These are phyloP conservation scores for Cuniculus paca DNA, from an alignment of 2,797 vertebrate species.

Conservation along the genomic window DNA sequence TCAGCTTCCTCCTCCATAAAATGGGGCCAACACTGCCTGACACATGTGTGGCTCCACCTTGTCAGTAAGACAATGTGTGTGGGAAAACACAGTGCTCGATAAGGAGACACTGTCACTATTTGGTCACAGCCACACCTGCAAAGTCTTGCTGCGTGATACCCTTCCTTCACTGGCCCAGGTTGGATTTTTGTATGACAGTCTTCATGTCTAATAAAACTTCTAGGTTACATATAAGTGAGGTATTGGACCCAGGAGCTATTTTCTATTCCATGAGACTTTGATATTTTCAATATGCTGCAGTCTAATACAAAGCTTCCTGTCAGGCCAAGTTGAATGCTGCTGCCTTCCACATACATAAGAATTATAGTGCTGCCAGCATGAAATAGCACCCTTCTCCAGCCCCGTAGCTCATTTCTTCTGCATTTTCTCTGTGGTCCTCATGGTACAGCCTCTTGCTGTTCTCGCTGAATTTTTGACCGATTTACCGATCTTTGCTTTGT, in stretches of 20 bases:
- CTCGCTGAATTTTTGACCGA: not conserved
- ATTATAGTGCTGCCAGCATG: not conserved
- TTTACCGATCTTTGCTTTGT: not conserved
- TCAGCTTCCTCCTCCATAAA: not conserved
- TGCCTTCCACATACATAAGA: not conserved
- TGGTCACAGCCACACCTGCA: not conserved
- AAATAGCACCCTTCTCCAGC: not conserved
- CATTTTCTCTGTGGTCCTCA: not conserved
- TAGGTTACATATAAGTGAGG: conserved; percentile 3
- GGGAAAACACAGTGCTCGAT: not conserved
- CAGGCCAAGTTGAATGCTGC: not conserved
- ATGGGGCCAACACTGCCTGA: not conserved
- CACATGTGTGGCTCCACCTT: fast-evolving
- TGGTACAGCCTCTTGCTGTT: not conserved
- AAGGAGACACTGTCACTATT: not conserved
- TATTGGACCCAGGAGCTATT: not conserved
- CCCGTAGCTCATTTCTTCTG: not conserved
- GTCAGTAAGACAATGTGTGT: fast-evolving
- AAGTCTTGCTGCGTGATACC: not conserved
- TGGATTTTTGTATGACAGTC: conserved; percentile 31
- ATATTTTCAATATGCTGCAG: conserved; percentile 52
- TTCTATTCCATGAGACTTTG: conserved; percentile 46
- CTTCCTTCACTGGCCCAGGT: not conserved
- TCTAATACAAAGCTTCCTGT: conserved; percentile 35
- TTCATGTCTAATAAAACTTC: conserved; percentile 55